Evolutionary conservation across 1,140 invertebrate genomes (phyloP), one percentile per base, ranked within the genome.

Genomic region (Scaptodrosophila lebanonensis): DNA sequence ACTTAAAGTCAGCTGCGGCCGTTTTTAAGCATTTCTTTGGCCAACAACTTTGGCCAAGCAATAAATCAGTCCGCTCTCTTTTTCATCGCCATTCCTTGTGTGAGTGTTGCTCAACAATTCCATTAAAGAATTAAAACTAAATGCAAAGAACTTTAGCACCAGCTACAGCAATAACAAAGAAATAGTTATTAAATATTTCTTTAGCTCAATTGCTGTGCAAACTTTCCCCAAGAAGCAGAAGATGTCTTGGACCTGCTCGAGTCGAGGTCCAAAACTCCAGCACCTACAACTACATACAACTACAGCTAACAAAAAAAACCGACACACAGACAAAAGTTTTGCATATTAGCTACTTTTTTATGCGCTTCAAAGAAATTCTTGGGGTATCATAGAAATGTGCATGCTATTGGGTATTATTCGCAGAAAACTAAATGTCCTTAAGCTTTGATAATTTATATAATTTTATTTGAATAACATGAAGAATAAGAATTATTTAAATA

Each of bases 101-200:
- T 16, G 8, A 6, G 29, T 17, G 29, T 38, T 51, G 42, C 56
- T 71, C 54, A 73, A 73, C 57, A 82, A 82, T 66, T 73, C 73
- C 75, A 79, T 82, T 82, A 73, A 52, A 82, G 50, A 66, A 79
- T 79, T 66, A 79, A 82, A 82, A 75, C 64, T 44, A 73, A 58
- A 51, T 58, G 62, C 62, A 60, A 75, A 75, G 50, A 25, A 38
- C 68, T 75, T 69, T 42, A 30, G 17, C 13, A 64, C 17, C 57
- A 30, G 27, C 36, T 33, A 22, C 16, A 30, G 39, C 29, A 54
- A 54, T 33, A 35, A 15, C 25, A 40, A 30, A 52, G 29, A 73
- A 82, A 82, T 82, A 75, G 65, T 79, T 82, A 79, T 79, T 82
- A 82, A 82, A 82, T 75, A 82, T 59, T 79, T 82, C 69, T 62